Percentiles rank a stretch among this genome's conserved stretches.
Conservation (phyloP, 2,113 vertebrate species). For the Toxotes chatareus region DNA sequence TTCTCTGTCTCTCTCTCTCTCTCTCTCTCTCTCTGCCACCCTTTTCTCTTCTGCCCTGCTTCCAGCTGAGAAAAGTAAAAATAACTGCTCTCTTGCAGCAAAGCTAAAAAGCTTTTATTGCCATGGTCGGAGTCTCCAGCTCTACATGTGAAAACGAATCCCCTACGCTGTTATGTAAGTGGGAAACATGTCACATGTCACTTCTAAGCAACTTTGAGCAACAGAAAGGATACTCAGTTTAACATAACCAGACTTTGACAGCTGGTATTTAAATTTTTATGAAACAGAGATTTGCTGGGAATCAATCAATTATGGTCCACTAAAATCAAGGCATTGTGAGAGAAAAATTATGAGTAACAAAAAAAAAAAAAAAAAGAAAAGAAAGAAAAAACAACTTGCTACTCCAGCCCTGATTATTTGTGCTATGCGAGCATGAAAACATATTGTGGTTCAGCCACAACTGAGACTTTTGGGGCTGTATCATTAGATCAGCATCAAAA, state of each 20-base stretch:
- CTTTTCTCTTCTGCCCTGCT: slow-evolving; percentile 65
- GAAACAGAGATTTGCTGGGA: slow-evolving; percentile 9
- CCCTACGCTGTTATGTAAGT: slow-evolving; percentile 20
- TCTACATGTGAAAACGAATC: slow-evolving; percentile 55
- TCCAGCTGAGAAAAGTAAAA: slow-evolving; percentile 77
- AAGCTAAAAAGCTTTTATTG: slow-evolving; percentile 62
- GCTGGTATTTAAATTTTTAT: slow-evolving; percentile 20
- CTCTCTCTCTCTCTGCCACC: slow-evolving; percentile 38
- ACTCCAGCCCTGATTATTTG: background rate
- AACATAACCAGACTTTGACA: slow-evolving; percentile 8
- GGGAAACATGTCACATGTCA: slow-evolving; percentile 43
- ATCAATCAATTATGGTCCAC: background rate
- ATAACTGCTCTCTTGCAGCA: slow-evolving; percentile 69
- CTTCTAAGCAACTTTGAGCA: slow-evolving; percentile 14
- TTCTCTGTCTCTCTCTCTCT: slow-evolving; percentile 24
- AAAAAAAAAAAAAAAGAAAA: too few species aligned
- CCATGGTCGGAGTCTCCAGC: slow-evolving; percentile 55
- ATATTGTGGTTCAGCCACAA: background rate
- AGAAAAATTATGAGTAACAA: background rate
- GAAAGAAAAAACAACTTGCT: background rate
- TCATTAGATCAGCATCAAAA: too few species aligned
- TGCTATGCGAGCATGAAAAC: background rate
- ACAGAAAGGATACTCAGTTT: background rate
- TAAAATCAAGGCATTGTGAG: background rate
- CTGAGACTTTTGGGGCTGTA: too few species aligned